Base-by-base conservation (phyloP, 1,140 invertebrate species). In the Zelostemma sp. region DNA sequence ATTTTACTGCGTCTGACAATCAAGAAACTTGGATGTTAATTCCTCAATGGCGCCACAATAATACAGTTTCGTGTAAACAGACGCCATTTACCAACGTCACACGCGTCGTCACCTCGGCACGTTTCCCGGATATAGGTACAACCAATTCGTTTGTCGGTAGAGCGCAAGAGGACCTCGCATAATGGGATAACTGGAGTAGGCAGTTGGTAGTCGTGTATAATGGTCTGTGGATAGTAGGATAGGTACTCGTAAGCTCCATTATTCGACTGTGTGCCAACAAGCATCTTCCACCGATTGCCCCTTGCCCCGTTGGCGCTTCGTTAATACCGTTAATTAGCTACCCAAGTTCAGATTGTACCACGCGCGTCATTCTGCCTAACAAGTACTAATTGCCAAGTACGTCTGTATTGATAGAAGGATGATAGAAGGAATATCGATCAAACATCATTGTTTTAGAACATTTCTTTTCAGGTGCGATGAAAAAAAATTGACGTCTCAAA, bases 251-350 rank as follows among this genome's bases (percentile, higher is more conserved):
- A n/a, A 15, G 53, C 55, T 62, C 50, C 16, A 67, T 72, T 66
- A 67, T 72, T 67, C 59, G 49, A 57, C 35, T 41, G 41, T 31
- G 62, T 51, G 43, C 18, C 56, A 56, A 51, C 61, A 31, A 58
- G 68, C 49, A 59, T 59, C 58, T 67, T 51, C 12, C 38, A 43
- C 43, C 63, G 33, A 67, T 72, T 41, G 59, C 17, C 60, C 33
- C n/a, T n/a, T n/a, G n/a, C n/a, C n/a, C n/a, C 43, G 54, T 66
- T 66, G 48, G 54, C 62, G 62, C 48, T 38, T 45, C 35, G 60
- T 64, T 72, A 72, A 64, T 64, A 61, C 69, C 59, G 68, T 71
- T 71, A 71, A 71, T 72, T 67, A 72, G 63, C 63, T 46, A 64
- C 35, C 68, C 48, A 57, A 45, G 57, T 62, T 65, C 33, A 57